phyloP scores from a whole-genome alignment of 2,797 vertebrate species.

The Sorex maritimensis region DNA sequence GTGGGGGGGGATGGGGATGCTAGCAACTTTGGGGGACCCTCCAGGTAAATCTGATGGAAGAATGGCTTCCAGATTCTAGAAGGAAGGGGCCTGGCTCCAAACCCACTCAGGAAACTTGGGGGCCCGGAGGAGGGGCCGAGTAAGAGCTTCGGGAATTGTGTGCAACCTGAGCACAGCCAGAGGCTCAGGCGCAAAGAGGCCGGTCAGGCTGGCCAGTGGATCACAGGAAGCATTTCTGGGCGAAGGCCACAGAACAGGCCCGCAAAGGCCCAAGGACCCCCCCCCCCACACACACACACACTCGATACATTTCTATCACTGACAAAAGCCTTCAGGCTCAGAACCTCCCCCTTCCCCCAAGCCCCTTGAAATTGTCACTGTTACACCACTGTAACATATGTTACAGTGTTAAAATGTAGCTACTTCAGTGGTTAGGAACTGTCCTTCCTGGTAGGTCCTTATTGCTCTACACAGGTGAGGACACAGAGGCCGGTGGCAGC shows the following conservation, averaged over 20 bases:
- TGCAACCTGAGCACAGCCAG: neutral
- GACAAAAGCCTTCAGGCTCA: slow-evolving; percentile 1
- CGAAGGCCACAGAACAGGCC: slow-evolving; percentile 17
- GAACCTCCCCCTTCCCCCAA: too few species aligned
- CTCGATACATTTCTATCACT: neutral
- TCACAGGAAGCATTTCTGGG: slow-evolving; percentile 27
- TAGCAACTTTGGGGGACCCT: neutral
- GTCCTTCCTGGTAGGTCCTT: neutral
- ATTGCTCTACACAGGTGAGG: neutral
- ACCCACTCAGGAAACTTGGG: neutral
- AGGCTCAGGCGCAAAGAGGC: neutral
- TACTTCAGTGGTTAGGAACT: neutral
- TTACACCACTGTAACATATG: neutral
- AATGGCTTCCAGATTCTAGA: neutral
- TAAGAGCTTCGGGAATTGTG: neutral
- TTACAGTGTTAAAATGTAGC: neutral
- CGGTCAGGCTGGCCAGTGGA: neutral
- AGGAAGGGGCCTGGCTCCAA: neutral
- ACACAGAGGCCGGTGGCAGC: neutral
- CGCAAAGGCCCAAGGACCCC: slow-evolving; percentile 11
- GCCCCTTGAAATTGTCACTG: neutral
- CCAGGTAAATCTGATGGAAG: neutral
- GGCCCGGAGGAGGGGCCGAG: neutral
- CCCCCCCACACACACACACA: neutral
- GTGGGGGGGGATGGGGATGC: neutral